A percentile compares a stretch with the other conserved stretches of the same genome.
Evolutionary conservation across 2,113 vertebrate genomes (phyloP).

Genomic region (Anser cygnoides): DNA sequence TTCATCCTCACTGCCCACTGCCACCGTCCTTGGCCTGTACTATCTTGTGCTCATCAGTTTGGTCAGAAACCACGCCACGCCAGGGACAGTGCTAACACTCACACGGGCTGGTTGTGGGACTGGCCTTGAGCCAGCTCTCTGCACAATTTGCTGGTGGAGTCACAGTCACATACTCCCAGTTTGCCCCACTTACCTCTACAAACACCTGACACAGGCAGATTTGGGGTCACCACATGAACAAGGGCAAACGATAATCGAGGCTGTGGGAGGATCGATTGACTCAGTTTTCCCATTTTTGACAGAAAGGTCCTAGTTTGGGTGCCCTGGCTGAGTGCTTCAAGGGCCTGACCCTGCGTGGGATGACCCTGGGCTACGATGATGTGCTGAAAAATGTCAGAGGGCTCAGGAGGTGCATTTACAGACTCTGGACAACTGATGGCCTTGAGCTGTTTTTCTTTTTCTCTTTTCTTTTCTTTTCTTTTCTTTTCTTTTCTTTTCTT

Average conservation of each 20-base stretch:
- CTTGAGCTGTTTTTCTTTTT: neutral
- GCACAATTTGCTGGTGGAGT: neutral
- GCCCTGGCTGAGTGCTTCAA: neutral
- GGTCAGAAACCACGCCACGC: neutral
- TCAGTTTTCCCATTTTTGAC: neutral
- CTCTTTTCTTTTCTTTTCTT: too few relatives aligned
- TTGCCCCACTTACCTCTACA: neutral
- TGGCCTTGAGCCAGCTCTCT: neutral
- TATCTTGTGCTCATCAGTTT: neutral
- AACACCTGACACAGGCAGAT: neutral
- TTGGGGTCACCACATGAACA: neutral
- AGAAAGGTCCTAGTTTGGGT: neutral
- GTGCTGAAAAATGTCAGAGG: neutral
- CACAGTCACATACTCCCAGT: neutral
- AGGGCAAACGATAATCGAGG: neutral
- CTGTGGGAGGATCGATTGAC: neutral
- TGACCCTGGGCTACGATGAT: neutral
- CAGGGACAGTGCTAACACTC: neutral
- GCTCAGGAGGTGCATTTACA: neutral
- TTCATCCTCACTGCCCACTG: neutral
- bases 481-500: too few relatives aligned
- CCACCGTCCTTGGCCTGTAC: neutral
- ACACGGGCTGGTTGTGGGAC: neutral
- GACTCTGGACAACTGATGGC: neutral
- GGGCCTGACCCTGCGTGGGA: neutral